These are phyloP conservation scores for Dicyrtoma fusca DNA, from an alignment of 2,888 invertebrate species.

Conservation along the genomic window DNA sequence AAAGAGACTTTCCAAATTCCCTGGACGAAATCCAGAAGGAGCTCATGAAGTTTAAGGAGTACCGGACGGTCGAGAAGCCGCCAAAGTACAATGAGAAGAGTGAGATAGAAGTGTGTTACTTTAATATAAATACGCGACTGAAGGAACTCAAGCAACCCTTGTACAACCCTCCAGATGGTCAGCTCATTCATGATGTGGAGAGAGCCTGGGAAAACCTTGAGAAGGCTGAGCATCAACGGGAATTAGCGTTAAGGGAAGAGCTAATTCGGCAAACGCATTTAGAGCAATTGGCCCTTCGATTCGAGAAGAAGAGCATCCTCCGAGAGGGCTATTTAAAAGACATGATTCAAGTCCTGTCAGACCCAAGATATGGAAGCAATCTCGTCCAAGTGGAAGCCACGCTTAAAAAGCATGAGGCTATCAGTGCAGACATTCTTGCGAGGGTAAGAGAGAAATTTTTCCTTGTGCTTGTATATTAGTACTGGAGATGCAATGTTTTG, in stretches of 20 bases:
- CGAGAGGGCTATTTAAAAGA: constrained; percentile 95
- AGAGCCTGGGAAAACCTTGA: constrained; percentile 91
- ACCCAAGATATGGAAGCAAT: constrained; percentile 87
- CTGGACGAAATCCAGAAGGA: constrained; percentile 92
- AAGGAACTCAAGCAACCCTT: constrained; percentile 90
- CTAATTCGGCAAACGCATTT: constrained; percentile 87
- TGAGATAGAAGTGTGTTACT: constrained; percentile 94
- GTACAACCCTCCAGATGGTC: constrained; percentile 84
- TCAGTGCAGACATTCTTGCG: constrained; percentile 93
- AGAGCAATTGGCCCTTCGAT: constrained; percentile 93
- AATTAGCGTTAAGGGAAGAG: constrained; percentile 89
- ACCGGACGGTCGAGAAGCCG: constrained; percentile 95
- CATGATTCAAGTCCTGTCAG: constrained; percentile 93
- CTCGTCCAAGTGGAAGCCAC: constrained; percentile 94
- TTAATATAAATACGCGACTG: constrained; percentile 93
- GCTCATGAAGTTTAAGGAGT: constrained; percentile 87
- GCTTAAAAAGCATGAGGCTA: constrained; percentile 97
- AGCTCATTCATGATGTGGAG: constrained; percentile 92
- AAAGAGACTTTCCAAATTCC: constrained; percentile 88
- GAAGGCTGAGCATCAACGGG: constrained; percentile 89
- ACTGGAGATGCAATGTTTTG: no score
- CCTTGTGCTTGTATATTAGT: no score
- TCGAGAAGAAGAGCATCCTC: constrained; percentile 91
- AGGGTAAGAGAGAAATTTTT: constrained; percentile 62
- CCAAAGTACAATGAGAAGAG: constrained; percentile 98